Conservation (phyloP, 2,113 vertebrate genomes). For the Gambusia holbrooki region DNA sequence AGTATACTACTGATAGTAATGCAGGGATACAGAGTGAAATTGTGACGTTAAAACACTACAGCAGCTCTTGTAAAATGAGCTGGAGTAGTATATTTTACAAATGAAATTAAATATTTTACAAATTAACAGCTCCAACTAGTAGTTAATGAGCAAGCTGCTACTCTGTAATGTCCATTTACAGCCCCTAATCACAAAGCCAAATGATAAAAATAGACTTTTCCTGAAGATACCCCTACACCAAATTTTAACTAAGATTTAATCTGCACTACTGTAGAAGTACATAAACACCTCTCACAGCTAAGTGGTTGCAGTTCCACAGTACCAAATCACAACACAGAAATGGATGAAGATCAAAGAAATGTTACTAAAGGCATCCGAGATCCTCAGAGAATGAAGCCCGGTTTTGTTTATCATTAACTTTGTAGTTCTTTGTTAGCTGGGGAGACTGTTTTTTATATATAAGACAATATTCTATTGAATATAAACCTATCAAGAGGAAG, state of each 20-base stretch:
- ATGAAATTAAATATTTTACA: too few relatives aligned
- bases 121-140: too few relatives aligned
- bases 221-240: not conserved
- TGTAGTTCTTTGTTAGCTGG: not conserved
- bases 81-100: too few relatives aligned
- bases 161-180: not conserved
- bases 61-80: not conserved
- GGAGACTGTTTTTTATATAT: not conserved
- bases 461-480: not conserved
- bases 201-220: not conserved
- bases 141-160: not conserved
- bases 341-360: slow-evolving; percentile 1
- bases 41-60: not conserved
- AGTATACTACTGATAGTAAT: slow-evolving; percentile 12
- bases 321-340: not conserved
- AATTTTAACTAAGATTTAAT: not conserved
- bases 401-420: not conserved
- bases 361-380: not conserved
- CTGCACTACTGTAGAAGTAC: not conserved
- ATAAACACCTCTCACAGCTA: not conserved
- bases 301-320: not conserved
- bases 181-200: not conserved
- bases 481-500: slow-evolving; percentile 14
- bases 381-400: not conserved
- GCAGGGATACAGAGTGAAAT: slow-evolving; percentile 7